These are phyloP conservation scores for Actinopyga echinites DNA, from an alignment of 53 echinoderm and acorn worm species.

Conservation along the genomic window DNA sequence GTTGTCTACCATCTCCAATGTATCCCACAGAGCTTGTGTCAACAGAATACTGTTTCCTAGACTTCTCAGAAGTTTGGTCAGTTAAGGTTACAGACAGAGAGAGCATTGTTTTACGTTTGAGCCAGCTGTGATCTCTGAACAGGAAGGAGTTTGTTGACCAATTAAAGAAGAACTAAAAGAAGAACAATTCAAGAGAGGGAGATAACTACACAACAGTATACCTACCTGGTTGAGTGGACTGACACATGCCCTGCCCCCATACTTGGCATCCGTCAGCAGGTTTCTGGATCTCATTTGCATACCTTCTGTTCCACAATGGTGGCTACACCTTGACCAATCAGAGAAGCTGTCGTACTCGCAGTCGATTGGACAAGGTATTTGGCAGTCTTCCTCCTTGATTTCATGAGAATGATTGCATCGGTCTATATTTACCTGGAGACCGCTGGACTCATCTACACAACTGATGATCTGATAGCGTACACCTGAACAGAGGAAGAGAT, in stretches of 20 bases:
- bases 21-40: too few relatives aligned
- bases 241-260: slow-evolving; percentile 60
- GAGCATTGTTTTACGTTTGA: too few relatives aligned
- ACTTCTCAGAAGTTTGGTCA: too few relatives aligned
- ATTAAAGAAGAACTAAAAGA: too few relatives aligned
- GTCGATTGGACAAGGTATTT: slow-evolving; percentile 70
- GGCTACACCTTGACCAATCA: slow-evolving; percentile 76
- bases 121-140: too few relatives aligned
- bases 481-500: slow-evolving; percentile 41
- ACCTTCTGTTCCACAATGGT: slow-evolving; percentile 71
- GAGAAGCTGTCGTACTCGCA: slow-evolving; percentile 74
- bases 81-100: too few relatives aligned
- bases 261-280: slow-evolving; percentile 51
- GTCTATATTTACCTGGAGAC: slow-evolving; percentile 47
- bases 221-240: slow-evolving; percentile 57
- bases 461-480: slow-evolving; percentile 61
- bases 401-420: slow-evolving; percentile 61
- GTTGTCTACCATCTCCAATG: too few relatives aligned
- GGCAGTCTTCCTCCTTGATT: slow-evolving; percentile 45
- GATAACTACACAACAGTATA: neutral
- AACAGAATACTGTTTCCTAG: too few relatives aligned
- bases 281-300: slow-evolving; percentile 67
- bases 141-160: too few relatives aligned
- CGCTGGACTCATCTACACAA: slow-evolving; percentile 58
- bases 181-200: too few relatives aligned